A percentile compares a stretch with the other conserved stretches of the same genome.
Evolutionary conservation across 2,797 vertebrate genomes (phyloP).

Genomic region (Morus bassanus): DNA sequence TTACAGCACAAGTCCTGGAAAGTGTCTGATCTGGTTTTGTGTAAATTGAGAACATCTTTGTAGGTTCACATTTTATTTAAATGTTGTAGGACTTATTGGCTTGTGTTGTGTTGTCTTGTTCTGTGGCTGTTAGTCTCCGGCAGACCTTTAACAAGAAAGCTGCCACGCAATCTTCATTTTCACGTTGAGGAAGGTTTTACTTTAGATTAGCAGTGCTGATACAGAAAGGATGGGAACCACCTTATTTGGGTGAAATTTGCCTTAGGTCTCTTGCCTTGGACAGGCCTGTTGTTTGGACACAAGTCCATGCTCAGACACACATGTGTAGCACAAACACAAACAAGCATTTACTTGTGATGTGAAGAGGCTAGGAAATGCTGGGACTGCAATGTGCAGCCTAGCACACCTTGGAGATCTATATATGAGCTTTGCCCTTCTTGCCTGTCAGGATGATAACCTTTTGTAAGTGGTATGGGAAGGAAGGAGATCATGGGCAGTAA

Average conservation of each 20-base stretch:
- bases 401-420: too few relatives aligned
- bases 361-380: background rate
- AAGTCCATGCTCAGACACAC: background rate
- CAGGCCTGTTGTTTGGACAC: background rate
- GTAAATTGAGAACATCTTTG: background rate
- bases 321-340: background rate
- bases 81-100: background rate
- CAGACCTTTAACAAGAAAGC: background rate
- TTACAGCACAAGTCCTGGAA: background rate
- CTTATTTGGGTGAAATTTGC: background rate
- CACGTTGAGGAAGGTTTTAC: background rate
- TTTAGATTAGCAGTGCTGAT: background rate
- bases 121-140: background rate
- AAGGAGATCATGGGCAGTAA: background rate
- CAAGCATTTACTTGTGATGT: background rate
- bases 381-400: background rate
- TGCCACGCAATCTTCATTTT: background rate
- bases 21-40: background rate
- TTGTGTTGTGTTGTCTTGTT: background rate
- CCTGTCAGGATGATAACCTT: rapidly evolving
- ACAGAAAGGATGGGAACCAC: background rate
- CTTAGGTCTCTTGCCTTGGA: background rate
- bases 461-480: background rate
- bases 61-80: background rate
- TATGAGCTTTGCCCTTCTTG: background rate